Conservation (phyloP, 2,888 invertebrate genomes). For the Lissocephala sabroskyi region DNA sequence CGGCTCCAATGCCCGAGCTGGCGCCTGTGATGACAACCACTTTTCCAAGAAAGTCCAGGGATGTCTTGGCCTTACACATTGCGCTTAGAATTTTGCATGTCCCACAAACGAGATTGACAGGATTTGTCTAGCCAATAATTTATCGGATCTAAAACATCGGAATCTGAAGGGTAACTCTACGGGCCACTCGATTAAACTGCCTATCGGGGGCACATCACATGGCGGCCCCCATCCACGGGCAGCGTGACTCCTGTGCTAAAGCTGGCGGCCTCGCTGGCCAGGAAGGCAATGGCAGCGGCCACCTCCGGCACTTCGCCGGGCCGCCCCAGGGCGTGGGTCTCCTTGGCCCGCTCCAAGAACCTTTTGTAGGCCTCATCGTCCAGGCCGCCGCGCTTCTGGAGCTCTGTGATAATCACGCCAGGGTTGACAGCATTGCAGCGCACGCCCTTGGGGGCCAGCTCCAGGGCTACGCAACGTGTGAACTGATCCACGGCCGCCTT, state of each 20-base stretch:
- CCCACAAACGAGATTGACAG: conserved; percentile 73
- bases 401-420: conserved; percentile 88
- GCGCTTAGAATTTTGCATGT: not conserved
- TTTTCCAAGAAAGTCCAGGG: conserved; percentile 23
- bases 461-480: conserved; percentile 92
- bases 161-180: no score
- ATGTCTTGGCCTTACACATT: conserved; percentile 1
- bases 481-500: conserved; percentile 96
- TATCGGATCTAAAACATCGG: conserved; percentile 72
- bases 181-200: conserved; percentile 73
- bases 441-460: conserved; percentile 85
- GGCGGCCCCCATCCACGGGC: conserved; percentile 95
- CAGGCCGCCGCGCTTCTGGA: conserved; percentile 91
- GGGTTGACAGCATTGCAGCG: conserved; percentile 95
- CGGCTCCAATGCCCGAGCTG: conserved; percentile 81
- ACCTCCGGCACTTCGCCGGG: conserved; percentile 89
- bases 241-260: conserved; percentile 93
- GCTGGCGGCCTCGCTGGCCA: conserved; percentile 90
- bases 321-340: conserved; percentile 93
- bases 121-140: conserved; percentile 80
- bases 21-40: conserved; percentile 77
- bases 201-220: conserved; percentile 93
- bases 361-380: conserved; percentile 84
- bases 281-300: conserved; percentile 90
- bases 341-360: conserved; percentile 87